Conservation (phyloP, 2,888 invertebrate species). For the Lithophane ornitopus region DNA sequence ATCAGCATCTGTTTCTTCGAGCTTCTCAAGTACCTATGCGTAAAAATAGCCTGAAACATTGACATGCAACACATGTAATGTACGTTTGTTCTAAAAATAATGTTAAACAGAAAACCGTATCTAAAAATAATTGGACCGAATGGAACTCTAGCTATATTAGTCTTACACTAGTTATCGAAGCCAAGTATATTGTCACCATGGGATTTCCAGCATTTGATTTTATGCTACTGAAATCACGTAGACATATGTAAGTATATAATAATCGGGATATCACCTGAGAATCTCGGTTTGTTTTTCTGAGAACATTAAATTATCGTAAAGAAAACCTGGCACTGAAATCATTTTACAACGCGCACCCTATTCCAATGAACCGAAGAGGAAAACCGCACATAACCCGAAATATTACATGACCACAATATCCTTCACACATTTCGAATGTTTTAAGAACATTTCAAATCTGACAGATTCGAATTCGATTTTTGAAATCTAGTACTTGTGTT, state of each 20-base stretch:
- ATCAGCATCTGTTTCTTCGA: slow-evolving; percentile 44
- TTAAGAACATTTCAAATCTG: slow-evolving; percentile 58
- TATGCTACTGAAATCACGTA: slow-evolving; percentile 31
- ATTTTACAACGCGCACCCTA: slow-evolving; percentile 49
- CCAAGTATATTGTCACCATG: slow-evolving; percentile 1
- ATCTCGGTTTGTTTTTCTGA: slow-evolving; percentile 55
- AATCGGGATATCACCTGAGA: slow-evolving; percentile 38
- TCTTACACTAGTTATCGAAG: not conserved
- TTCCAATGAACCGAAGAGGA: slow-evolving; percentile 71
- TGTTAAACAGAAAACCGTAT: slow-evolving; percentile 25
- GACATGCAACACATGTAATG: slow-evolving; percentile 53
- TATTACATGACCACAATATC: slow-evolving; percentile 54
- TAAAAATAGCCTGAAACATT: slow-evolving; percentile 47
- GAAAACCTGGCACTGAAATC: slow-evolving; percentile 63
- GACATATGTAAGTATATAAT: not conserved
- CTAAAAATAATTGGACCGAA: slow-evolving; percentile 44
- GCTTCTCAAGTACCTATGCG: slow-evolving; percentile 48
- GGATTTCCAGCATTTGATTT: slow-evolving; percentile 7
- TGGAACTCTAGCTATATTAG: slow-evolving; percentile 11
- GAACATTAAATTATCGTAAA: slow-evolving; percentile 61
- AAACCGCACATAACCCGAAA: slow-evolving; percentile 65
- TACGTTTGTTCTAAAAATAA: slow-evolving; percentile 50
- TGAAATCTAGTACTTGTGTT: slow-evolving; percentile 36
- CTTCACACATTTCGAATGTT: slow-evolving; percentile 40
- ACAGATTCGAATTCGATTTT: slow-evolving; percentile 38